Percentiles rank a stretch among this genome's conserved stretches.
These are phyloP conservation scores for Megaptera novaeangliae DNA, from an alignment of 2,113 vertebrate species.

Conservation along the genomic window DNA sequence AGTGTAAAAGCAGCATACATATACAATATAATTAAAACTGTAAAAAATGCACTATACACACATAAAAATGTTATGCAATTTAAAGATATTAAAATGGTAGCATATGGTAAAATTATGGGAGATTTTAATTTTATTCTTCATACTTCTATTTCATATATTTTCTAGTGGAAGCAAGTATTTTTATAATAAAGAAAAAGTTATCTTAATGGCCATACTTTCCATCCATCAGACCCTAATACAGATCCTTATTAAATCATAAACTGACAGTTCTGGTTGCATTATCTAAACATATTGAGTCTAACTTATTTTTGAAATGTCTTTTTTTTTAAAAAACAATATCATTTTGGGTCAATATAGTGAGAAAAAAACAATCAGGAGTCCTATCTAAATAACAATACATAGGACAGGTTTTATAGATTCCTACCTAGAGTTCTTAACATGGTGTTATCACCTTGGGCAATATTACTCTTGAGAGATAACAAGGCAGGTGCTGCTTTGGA, in stretches of 20 bases:
- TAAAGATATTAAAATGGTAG: not conserved
- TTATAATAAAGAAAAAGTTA: not conserved
- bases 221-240: not conserved
- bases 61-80: not conserved
- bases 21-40: too few relatives aligned
- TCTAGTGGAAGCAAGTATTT: not conserved
- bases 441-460: not conserved
- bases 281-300: not conserved
- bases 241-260: not conserved
- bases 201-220: not conserved
- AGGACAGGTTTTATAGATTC: not conserved
- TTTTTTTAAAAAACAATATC: not conserved
- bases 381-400: not conserved
- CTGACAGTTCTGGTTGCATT: not conserved
- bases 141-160: not conserved
- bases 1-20: not conserved
- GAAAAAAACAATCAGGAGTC: not conserved
- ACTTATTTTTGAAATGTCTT: not conserved
- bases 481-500: not conserved
- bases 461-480: not conserved
- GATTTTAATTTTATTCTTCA: not conserved
- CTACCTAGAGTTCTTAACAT: not conserved
- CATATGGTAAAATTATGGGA: not conserved
- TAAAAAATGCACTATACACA: not conserved
- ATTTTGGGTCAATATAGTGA: not conserved